Conservation (phyloP, 2,797 vertebrate species). For the Alectoris magna region DNA sequence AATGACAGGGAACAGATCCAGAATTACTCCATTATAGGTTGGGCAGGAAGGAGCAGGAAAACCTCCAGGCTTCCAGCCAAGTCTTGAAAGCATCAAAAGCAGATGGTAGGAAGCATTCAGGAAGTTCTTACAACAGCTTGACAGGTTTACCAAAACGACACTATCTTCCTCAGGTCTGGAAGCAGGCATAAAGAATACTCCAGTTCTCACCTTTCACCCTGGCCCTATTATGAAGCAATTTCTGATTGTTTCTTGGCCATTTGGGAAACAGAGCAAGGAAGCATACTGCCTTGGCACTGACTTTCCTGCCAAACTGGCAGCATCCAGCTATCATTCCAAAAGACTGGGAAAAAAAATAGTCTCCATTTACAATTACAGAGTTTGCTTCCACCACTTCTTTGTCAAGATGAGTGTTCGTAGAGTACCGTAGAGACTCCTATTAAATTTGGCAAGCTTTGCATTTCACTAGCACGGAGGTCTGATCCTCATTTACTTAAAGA, state of each 20-base stretch:
- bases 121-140: slow-evolving; percentile 80
- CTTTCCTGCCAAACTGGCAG: neutral
- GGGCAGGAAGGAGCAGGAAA: slow-evolving; percentile 82
- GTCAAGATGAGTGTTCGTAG: neutral
- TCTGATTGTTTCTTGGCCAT: slow-evolving; percentile 10
- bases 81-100: slow-evolving; percentile 81
- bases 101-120: slow-evolving; percentile 83
- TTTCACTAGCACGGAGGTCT: neutral
- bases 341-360: neutral
- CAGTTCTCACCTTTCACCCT: slow-evolving; percentile 62
- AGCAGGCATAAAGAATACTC: slow-evolving; percentile 69
- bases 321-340: neutral
- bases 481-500: slow-evolving; percentile 24
- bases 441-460: neutral
- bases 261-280: neutral
- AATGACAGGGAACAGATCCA: slow-evolving; percentile 78
- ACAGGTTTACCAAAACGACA: slow-evolving; percentile 73
- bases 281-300: neutral
- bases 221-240: slow-evolving; percentile 2
- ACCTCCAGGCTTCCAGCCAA: slow-evolving; percentile 79
- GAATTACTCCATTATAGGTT: slow-evolving; percentile 72
- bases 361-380: neutral
- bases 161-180: slow-evolving; percentile 72
- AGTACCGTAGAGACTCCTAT: neutral
- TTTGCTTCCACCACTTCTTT: neutral